Evolutionary conservation across 1,140 invertebrate species (phyloP).

Genomic region (Metaphire vulgaris): DNA sequence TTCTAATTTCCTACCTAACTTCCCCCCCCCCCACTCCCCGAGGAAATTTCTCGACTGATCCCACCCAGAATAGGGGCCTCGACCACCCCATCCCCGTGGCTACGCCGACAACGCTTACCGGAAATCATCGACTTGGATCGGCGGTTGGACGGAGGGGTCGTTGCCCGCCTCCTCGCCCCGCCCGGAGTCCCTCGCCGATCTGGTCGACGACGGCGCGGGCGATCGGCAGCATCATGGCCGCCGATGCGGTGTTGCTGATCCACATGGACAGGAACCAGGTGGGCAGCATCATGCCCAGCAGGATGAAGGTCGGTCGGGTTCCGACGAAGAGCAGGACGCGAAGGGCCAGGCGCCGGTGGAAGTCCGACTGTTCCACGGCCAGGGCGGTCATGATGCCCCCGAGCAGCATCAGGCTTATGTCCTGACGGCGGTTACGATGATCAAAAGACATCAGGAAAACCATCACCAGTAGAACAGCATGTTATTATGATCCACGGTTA

Average conservation of each 20-base stretch:
- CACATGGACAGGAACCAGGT: conserved; percentile 54
- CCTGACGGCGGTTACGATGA: neutral
- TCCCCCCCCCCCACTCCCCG: too few species aligned
- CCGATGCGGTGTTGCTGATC: conserved; percentile 53
- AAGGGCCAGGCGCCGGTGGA: neutral
- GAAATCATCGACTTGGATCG: too few species aligned
- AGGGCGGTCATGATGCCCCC: conserved; percentile 6
- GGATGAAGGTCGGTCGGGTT: conserved; percentile 33
- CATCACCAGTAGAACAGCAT: neutral
- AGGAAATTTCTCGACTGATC: too few species aligned
- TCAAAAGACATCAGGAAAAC: conserved; percentile 19
- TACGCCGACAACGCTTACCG: too few species aligned
- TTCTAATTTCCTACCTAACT: too few species aligned
- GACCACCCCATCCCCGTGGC: too few species aligned
- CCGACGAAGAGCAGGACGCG: conserved; percentile 7
- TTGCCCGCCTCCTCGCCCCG: conserved; percentile 30
- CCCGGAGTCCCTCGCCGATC: conserved; percentile 10
- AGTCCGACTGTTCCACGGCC: conserved; percentile 3
- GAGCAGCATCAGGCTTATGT: conserved; percentile 10
- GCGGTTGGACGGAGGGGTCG: neutral
- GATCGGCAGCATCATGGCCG: conserved; percentile 54
- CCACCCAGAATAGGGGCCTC: too few species aligned
- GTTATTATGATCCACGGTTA: too few species aligned
- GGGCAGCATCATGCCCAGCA: conserved; percentile 50
- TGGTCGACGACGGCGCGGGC: conserved; percentile 42